Evolutionary conservation across 2,113 vertebrate genomes (phyloP), one percentile per base, ranked within the genome.

Genomic region (Taurulus bubalis): DNA sequence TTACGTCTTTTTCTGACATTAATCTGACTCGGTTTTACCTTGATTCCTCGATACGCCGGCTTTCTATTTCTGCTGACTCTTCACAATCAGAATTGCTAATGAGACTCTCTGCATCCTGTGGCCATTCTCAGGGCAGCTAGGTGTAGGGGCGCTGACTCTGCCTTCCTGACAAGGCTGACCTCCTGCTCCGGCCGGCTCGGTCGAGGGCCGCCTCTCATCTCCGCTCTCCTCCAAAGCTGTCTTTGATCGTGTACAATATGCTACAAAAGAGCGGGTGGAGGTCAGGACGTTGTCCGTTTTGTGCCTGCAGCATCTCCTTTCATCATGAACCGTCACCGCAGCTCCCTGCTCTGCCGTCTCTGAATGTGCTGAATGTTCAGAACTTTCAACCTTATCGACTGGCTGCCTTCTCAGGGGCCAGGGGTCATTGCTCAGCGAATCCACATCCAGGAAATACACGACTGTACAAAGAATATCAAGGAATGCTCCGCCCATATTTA

Each of bases 191-290:
- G 34, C 58, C 68, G 28, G 74, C 73, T 84, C 78, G 32, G 66
- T 64, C 72, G n/a, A 42, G 56, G 5, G 72, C 80, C 24, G 60
- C 53, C 73, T 88, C 80, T 87, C 63, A 79, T 89, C 81, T 87
- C 71, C 0, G 0, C 85, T 82, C 71, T 68, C 66, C 60, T 78
- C 56, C 67, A 6, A 70, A 81, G 30, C 53, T 16, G 76, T 53
- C 90, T 91, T 91, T 91, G 91, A 92, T 93, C 85, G 59, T 38
- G 71, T 51, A 75, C 53, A 70, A 86, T 42, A 64, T 28, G 65
- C 60, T 82, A 82, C 71, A 81, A 82, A 84, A 86, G 72, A 87
- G 77, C 49, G 0, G 9, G 53, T 62, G 51, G 34, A 51, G 67
- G 85, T 88, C 77, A 72, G 59, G 18, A 68, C 83, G 87, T 80